These are phyloP conservation scores for Branchellion lobata DNA, from an alignment of 2,888 invertebrate genomes.

Conservation along the genomic window DNA sequence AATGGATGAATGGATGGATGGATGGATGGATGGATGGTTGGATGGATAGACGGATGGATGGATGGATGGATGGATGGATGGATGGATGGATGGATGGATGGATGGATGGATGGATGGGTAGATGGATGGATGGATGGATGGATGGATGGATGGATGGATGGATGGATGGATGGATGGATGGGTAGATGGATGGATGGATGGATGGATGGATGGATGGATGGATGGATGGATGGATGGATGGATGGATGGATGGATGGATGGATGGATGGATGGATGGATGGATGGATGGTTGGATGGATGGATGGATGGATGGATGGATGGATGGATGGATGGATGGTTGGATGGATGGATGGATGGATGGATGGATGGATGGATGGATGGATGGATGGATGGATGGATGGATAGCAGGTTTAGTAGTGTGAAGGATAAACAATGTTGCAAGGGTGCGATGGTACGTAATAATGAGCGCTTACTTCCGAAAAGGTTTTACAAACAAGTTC, in stretches of 20 bases:
- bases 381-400: too few relatives aligned
- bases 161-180: conserved; percentile 31
- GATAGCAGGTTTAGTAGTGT: neutral
- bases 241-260: conserved; percentile 31
- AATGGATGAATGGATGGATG: too few relatives aligned
- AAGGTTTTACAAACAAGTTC: too few relatives aligned
- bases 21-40: too few relatives aligned
- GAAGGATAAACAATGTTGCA: conserved; percentile 7
- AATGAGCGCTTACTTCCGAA: too few relatives aligned
- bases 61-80: conserved; percentile 31
- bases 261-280: conserved; percentile 31
- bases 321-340: conserved; percentile 30
- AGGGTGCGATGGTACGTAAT: too few relatives aligned
- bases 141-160: conserved; percentile 31
- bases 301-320: conserved; percentile 31
- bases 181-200: conserved; percentile 31
- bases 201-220: conserved; percentile 31
- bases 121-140: conserved; percentile 31
- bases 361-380: too few relatives aligned
- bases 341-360: too few relatives aligned
- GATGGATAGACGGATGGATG: too few relatives aligned
- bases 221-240: conserved; percentile 31
- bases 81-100: conserved; percentile 31
- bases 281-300: conserved; percentile 30
- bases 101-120: too few relatives aligned